These are phyloP conservation scores for Brachyhypopomus occidentalis DNA, from an alignment of 2,113 vertebrate species.

Conservation along the genomic window DNA sequence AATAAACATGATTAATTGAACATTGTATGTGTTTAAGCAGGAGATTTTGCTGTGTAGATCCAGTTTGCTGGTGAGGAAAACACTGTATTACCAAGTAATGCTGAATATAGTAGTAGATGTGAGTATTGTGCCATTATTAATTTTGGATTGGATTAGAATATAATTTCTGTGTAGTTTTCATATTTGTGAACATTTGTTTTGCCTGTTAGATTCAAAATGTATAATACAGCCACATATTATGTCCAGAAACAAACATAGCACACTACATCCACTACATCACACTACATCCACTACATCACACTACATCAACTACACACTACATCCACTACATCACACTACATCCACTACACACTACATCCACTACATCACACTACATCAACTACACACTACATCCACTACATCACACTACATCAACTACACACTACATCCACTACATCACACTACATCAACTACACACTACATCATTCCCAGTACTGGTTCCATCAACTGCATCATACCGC, in stretches of 20 bases:
- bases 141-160: constrained; percentile 12
- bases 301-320: no score
- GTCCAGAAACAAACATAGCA: neutral
- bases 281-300: neutral
- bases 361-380: no score
- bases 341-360: neutral
- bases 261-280: constrained; percentile 1
- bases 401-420: no score
- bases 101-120: neutral
- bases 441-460: no score
- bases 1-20: no score
- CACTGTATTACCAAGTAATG: neutral
- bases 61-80: constrained; percentile 13
- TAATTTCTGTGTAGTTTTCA: neutral
- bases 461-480: neutral
- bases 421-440: neutral
- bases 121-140: constrained; percentile 14
- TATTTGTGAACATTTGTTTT: neutral
- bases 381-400: neutral
- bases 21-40: no score
- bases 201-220: neutral
- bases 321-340: neutral
- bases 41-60: constrained; percentile 6
- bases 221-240: neutral
- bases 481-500: neutral